Conservation (phyloP, 1,140 invertebrate genomes). For the Phortica variegata region DNA sequence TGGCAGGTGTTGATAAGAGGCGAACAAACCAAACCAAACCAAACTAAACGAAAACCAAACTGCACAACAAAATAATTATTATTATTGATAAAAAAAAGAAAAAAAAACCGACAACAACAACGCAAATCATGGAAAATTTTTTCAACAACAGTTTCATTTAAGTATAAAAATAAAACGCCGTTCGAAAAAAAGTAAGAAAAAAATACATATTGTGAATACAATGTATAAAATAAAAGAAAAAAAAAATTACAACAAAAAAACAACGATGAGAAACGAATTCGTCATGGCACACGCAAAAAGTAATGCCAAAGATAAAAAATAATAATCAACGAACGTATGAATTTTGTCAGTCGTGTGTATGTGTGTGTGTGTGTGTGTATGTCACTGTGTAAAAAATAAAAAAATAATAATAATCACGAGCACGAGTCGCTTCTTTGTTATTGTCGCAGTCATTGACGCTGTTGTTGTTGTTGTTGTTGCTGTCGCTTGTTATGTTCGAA, state of each 20-base stretch:
- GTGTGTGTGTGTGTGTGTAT: too few relatives aligned
- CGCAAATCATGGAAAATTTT: slow-evolving; percentile 47
- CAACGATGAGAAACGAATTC: slow-evolving; percentile 25
- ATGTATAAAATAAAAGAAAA: too few relatives aligned
- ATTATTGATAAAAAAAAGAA: slow-evolving; percentile 41
- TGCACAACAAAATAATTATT: slow-evolving; percentile 55
- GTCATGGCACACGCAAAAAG: slow-evolving; percentile 51
- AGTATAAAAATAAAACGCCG: slow-evolving; percentile 15
- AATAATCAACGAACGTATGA: too few relatives aligned
- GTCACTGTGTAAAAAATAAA: too few relatives aligned
- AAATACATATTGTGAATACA: too few relatives aligned
- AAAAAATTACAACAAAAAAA: slow-evolving; percentile 8
- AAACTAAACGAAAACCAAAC: slow-evolving; percentile 13
- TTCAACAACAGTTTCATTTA: slow-evolving; percentile 30
- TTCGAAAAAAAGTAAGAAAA: too few relatives aligned
- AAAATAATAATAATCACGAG: too few relatives aligned
- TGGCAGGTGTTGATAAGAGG: slow-evolving; percentile 37
- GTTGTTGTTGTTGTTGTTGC: too few relatives aligned
- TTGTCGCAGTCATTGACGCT: too few relatives aligned
- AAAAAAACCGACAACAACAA: slow-evolving; percentile 25
- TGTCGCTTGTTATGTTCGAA: too few relatives aligned
- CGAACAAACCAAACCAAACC: slow-evolving; percentile 17
- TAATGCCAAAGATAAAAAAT: slow-evolving; percentile 47
- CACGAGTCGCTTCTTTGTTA: too few relatives aligned
- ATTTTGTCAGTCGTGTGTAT: too few relatives aligned